Conservation (phyloP, 2,113 vertebrate genomes). For the Psilopsiagon aymara region DNA sequence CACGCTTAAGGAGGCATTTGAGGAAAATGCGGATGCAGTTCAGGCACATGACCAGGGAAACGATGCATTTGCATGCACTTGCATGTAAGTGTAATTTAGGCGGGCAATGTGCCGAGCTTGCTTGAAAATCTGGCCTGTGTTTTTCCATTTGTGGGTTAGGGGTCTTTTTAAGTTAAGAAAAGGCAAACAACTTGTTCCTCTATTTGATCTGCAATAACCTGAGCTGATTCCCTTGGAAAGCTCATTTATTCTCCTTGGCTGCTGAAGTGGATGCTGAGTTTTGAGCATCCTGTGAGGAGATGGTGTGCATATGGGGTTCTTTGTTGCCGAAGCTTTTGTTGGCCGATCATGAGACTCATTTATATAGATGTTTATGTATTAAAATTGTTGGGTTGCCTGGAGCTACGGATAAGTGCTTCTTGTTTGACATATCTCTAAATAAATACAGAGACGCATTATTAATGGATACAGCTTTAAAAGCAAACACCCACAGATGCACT, state of each 20-base stretch:
- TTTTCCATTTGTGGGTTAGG: constrained; percentile 11
- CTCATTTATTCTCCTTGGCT: constrained; percentile 46
- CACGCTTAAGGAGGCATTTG: constrained; percentile 44
- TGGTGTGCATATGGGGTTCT: neutral
- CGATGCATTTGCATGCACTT: constrained; percentile 12
- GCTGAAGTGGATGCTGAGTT: constrained; percentile 7
- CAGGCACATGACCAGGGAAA: constrained; percentile 45
- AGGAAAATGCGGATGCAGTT: constrained; percentile 57
- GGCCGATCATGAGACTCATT: constrained; percentile 31
- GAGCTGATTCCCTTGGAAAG: constrained; percentile 36
- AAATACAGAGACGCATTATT: constrained; percentile 53
- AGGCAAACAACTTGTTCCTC: constrained; percentile 40
- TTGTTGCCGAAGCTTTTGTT: constrained; percentile 33
- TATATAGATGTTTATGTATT: constrained; percentile 53
- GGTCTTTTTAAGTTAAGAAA: neutral
- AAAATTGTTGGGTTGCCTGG: constrained; percentile 59
- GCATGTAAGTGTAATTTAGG: constrained; percentile 37
- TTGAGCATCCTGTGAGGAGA: constrained; percentile 29
- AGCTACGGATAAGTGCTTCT: constrained; percentile 39
- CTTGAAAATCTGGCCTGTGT: constrained; percentile 42
- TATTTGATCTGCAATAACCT: constrained; percentile 50
- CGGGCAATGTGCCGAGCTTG: neutral
- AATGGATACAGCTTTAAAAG: constrained; percentile 66
- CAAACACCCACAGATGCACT: constrained; percentile 58
- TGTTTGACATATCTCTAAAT: constrained; percentile 64